Evolutionary conservation across 2,888 invertebrate genomes (phyloP).

Genomic region (Andrena haemorrhoa): DNA sequence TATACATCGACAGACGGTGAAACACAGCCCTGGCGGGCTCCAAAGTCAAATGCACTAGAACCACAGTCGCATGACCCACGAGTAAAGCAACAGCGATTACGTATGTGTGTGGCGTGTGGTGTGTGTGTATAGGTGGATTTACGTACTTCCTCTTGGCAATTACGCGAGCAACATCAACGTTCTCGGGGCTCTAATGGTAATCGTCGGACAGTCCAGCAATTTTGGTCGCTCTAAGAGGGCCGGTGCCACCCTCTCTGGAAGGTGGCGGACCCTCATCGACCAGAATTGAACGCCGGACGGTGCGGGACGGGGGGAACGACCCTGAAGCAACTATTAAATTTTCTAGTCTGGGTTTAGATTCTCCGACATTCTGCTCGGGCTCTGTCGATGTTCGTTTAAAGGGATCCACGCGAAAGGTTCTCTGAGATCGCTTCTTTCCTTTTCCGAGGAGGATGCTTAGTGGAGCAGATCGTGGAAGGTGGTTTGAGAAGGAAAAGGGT

Average conservation of each 20-base stretch:
- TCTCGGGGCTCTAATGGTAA: conserved; percentile 54
- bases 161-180: conserved; percentile 63
- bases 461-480: no score
- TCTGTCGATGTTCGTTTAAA: neutral
- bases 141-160: conserved; percentile 68
- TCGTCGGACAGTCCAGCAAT: conserved; percentile 50
- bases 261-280: conserved; percentile 21
- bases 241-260: neutral
- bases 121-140: conserved; percentile 58
- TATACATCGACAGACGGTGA: conserved; percentile 45
- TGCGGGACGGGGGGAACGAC: conserved; percentile 15
- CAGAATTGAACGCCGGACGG: neutral
- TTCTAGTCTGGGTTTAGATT: no score
- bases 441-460: neutral
- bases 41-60: conserved; percentile 76
- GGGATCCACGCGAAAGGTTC: conserved; percentile 23
- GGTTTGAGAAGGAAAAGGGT: no score
- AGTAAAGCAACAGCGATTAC: conserved; percentile 77
- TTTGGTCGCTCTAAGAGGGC: conserved; percentile 20
- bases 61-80: conserved; percentile 78
- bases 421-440: neutral
- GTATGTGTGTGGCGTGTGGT: no score
- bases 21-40: conserved; percentile 66
- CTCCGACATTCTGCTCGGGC: no score
- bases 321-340: no score